Evolutionary conservation across 2,888 invertebrate species (phyloP), one percentile per base, ranked within the genome.

Genomic region (Philhelius pedissequus): DNA sequence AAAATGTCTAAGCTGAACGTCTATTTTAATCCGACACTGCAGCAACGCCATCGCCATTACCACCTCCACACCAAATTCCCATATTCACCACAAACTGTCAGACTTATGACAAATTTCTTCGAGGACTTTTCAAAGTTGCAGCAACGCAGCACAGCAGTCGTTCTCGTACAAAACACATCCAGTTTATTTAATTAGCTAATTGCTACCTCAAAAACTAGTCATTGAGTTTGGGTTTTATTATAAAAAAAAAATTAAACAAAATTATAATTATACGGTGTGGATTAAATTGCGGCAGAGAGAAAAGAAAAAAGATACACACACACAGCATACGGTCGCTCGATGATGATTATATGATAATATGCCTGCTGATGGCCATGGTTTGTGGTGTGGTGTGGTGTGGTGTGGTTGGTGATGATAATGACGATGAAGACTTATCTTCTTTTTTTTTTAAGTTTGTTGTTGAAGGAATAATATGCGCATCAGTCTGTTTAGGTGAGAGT

Each of bases 161-260:
- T 48, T 22, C n/a, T 13, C 22, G 13, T 22, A 58, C 56, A 27
- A 60, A 25, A 60, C 3, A 15, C n/a, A 62, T 78, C 43, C 40
- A 66, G 45, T 75, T 84, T 80, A 84, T 84, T 84, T 84, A 80
- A 84, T 84, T 80, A 84, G 84, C 84, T 84, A 84, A 84, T 84
- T 84, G 84, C 84, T 68, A 71, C 56, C 76, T 80, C 71, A 48
- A 80, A 83, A 84, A 80, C 80, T 84, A 80, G 70, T 80, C 84
- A 80, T 76, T 80, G 71, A 60, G 76, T 76, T 84, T 80, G 71
- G 45, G 20, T 45, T 48, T 22, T 13, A 7, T 2, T 69, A 20
- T 13, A 32, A 15, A 30, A 30, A 52, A 52, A 30, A 8, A 27
- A 52, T 9, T 43, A 32, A 54, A 52, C 11, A 52, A 60, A 75